Evolutionary conservation across 37 sponge, comb jelly and placozoan genomes (phyloP), one percentile per base, ranked within the genome.

Genomic region (Crambe crambe): DNA sequence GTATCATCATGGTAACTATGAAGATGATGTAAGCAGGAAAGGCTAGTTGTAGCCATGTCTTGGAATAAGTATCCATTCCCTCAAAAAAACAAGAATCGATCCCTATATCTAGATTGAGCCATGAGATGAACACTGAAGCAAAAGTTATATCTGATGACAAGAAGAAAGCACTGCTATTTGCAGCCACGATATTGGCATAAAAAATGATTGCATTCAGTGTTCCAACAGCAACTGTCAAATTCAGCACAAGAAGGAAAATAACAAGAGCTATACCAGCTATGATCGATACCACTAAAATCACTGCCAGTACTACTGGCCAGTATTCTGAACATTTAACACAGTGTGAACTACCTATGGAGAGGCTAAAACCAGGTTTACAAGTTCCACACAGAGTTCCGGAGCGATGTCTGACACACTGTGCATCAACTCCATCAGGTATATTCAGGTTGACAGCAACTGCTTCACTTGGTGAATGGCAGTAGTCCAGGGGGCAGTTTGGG

Each of bases 131-230:
- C 56, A 54, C 56, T 54, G 56, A 54, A 54, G 56, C 56, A 54
- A 54, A 54, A 54, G 56, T 54, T 12, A 54, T 54, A 20, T 54
- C 56, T 54, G 56, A 54, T 18, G 56, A 54, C 18, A 54, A 54
- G 18, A 54, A 54, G 56, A 54, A 54, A 54, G 56, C 56, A 54
- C 56, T 54, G 56, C 56, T 54, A 54, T 54, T 54, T 54, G 56
- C 56, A 54, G 17, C 56, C 18, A 54, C 56, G 18, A 54, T 54
- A 54, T 54, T 54, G 56, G 56, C 56, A 54, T 54, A 54, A 54
- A 54, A 54, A 18, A 54, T 54, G 18, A 54, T 54, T 20, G 56
- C 56, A 54, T 54, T 54, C 18, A 54, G 18, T 54, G 56, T 54
- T 54, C 56, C 56, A 54, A 54, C 56, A 54, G 56, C 56, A 54